Percentiles rank a stretch among this genome's conserved stretches.
These are phyloP conservation scores for Rhopilema esculentum DNA, from an alignment of 30 jellyfish, hydroid and myxozoan genomes.

Conservation along the genomic window DNA sequence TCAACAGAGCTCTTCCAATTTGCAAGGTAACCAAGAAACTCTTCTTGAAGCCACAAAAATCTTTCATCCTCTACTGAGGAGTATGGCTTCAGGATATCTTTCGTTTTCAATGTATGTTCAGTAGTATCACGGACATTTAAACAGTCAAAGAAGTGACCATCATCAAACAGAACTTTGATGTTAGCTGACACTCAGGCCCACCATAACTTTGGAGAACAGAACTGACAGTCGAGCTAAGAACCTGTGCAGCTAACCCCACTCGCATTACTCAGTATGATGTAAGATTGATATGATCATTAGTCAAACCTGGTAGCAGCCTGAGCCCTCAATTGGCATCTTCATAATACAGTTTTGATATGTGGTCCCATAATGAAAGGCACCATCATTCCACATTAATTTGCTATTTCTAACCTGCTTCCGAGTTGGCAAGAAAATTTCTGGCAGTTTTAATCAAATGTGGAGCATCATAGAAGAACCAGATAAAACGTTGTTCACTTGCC, in stretches of 20 bases:
- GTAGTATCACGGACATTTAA: constrained; percentile 38
- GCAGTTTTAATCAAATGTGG: constrained; percentile 71
- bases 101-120: constrained; percentile 16
- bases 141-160: constrained; percentile 63
- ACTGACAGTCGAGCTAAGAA: constrained; percentile 45
- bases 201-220: constrained; percentile 27
- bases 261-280: constrained; percentile 66
- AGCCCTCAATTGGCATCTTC: constrained; percentile 59
- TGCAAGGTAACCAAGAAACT: constrained; percentile 33
- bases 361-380: constrained; percentile 46
- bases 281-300: constrained; percentile 48
- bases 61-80: constrained; percentile 37
- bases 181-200: constrained; percentile 45
- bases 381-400: constrained; percentile 61
- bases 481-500: constrained; percentile 19
- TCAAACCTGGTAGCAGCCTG: constrained; percentile 26
- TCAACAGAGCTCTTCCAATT: constrained; percentile 70
- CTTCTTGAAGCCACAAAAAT: constrained; percentile 54
- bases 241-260: constrained; percentile 64
- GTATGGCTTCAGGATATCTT: constrained; percentile 48
- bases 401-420: constrained; percentile 50
- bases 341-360: constrained; percentile 38
- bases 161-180: constrained; percentile 54
- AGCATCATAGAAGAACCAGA: constrained; percentile 57
- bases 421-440: constrained; percentile 53